Percentiles rank a stretch among this genome's conserved stretches.
Conservation (phyloP, 2,797 vertebrate species). For the Leptatherina wallacei region DNA sequence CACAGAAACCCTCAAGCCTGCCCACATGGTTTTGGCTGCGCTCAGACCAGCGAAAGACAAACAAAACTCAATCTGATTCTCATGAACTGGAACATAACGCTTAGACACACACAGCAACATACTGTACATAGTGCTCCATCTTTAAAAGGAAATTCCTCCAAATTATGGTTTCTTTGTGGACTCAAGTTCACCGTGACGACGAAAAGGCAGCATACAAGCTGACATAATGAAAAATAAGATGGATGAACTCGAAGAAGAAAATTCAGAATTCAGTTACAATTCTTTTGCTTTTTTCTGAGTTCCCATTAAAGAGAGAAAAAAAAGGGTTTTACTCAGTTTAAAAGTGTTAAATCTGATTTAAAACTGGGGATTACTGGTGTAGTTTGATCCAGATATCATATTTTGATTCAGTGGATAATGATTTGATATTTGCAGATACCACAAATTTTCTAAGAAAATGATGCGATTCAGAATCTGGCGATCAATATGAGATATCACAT, state of each 20-base stretch:
- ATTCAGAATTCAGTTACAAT: not conserved
- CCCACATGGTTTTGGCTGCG: slow-evolving; percentile 49
- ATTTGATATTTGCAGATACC: too few relatives aligned
- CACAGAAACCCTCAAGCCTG: slow-evolving; percentile 36
- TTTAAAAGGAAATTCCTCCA: slow-evolving; percentile 2
- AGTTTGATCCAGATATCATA: too few relatives aligned
- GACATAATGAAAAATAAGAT: not conserved
- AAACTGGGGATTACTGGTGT: too few relatives aligned
- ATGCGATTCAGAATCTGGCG: too few relatives aligned
- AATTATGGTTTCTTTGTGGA: not conserved
- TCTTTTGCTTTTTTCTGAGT: not conserved
- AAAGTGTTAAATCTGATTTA: too few relatives aligned
- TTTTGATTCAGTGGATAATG: too few relatives aligned
- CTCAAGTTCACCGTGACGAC: not conserved
- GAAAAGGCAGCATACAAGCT: not conserved
- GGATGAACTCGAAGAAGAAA: not conserved
- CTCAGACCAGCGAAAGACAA: slow-evolving; percentile 61
- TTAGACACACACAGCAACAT: slow-evolving; percentile 18
- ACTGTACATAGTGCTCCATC: not conserved
- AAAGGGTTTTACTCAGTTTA: too few relatives aligned
- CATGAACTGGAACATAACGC: slow-evolving; percentile 29
- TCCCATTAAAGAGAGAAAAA: too few relatives aligned
- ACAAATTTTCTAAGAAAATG: too few relatives aligned
- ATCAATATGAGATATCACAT: too few relatives aligned
- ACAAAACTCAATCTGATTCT: slow-evolving; percentile 44